These are phyloP conservation scores for Channallabes apus DNA, from an alignment of 2,797 vertebrate genomes.

Conservation along the genomic window DNA sequence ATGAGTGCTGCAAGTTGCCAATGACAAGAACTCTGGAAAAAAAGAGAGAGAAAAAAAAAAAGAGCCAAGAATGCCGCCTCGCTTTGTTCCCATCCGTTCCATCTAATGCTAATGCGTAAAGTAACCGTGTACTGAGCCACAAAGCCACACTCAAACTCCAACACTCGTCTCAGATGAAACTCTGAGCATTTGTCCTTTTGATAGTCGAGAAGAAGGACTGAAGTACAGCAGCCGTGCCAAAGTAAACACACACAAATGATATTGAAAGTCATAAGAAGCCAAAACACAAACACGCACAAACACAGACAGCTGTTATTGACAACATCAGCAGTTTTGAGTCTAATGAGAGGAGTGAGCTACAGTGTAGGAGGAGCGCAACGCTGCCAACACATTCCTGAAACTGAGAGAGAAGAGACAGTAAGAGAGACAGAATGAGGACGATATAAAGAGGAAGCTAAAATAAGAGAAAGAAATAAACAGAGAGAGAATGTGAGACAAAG, in stretches of 20 bases:
- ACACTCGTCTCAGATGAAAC: background rate
- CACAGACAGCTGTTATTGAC: constrained; percentile 13
- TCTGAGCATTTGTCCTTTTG: background rate
- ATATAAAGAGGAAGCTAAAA: too few relatives aligned
- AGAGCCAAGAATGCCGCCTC: too few relatives aligned
- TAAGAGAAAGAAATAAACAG: too few relatives aligned
- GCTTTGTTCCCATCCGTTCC: background rate
- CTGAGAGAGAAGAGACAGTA: too few relatives aligned
- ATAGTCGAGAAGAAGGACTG: background rate
- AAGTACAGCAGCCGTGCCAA: background rate
- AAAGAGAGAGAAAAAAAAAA: too few relatives aligned
- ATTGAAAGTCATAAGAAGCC: background rate
- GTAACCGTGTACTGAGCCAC: background rate
- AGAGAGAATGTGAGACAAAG: too few relatives aligned
- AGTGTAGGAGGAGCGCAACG: constrained; percentile 16
- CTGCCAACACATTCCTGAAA: constrained; percentile 53
- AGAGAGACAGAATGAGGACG: too few relatives aligned
- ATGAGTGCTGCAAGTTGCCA: background rate
- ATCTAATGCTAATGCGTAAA: background rate
- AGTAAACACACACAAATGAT: background rate
- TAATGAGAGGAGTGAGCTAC: constrained; percentile 19
- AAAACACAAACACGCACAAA: constrained; percentile 2
- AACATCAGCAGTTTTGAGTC: constrained; percentile 32
- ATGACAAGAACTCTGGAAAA: background rate
- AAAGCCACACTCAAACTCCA: background rate